Base-by-base conservation (phyloP, 2,113 vertebrate genomes). In the Tragulus kanchil region DNA sequence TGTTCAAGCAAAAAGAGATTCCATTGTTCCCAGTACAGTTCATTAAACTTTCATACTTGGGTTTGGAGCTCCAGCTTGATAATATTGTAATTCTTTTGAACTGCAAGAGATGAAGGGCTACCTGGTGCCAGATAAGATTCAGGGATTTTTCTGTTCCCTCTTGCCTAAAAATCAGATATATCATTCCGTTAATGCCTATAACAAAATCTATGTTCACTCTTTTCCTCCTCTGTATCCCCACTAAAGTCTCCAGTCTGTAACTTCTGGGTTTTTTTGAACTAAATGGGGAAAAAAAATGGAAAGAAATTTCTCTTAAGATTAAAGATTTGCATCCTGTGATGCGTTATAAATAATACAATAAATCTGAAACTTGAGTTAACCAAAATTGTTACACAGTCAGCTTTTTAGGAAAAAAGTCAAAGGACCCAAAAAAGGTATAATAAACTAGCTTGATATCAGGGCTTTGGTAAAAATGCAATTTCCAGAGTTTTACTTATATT, bases 401-500 rank as follows among this genome's bases (percentile, higher is more conserved):
- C 8, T 81, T 92, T 96, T 95, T 52, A 90, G 10, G 16, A 13
- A 26, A 84, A 92, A 79, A 73, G 23, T 90, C 61, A 93, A 94
- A 85, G 86, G 36, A 85, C 45, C 84, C 42, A 10, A 64, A 77
- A 94, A 94, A 89, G 23, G 71, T 87, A 94, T 81, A 97, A 95
- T 77, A 95, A 95, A 96, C 54, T 67, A 96, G 65, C 45, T 25
- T 92, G 82, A 78, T 94, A 93, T 79, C 31, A 88, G 78, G 52
- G 28, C 26, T 92, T 95, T 56, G 78, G 78, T 78, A 90, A 96
- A 96, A 98, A 96, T 89, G 69, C 65, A 96, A 97, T 95, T 97
- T 97, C 54, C n/a, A 89, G 65, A 96, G 86, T 94, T 96, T 95
- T 64, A 81, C 81, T 94, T 95, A 65, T 79, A 96, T 90, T 97